Base-by-base conservation (phyloP, 2,888 invertebrate species). In the Thyatira batis region DNA sequence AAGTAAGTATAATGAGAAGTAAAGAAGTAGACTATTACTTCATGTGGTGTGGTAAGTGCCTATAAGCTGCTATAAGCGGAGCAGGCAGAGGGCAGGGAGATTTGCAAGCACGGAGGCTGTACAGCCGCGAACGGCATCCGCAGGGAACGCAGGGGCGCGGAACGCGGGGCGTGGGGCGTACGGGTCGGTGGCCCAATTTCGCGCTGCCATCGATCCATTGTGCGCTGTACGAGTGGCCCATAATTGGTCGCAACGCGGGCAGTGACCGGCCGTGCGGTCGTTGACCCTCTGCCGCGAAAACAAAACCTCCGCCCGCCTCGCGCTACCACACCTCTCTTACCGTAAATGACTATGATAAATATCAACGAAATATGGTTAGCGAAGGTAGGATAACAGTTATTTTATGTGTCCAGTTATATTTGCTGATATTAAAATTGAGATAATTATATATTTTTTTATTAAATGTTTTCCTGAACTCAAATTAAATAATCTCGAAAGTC, bases 151-250 rank as follows among this genome's bases (percentile, higher is more conserved):
- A 65, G 58, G 60, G 69, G 56, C 70, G 69, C 67, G 73, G 66
- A 62, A 64, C 49, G 71, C 65, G 73, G 68, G 73, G 69, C 74
- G 73, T 71, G 74, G 67, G 72, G 62, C 74, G 77, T 71, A 75
- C 70, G 78, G 78, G 75, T 84, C 84, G 82, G 82, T 89, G 91
- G 82, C 92, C 91, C 85, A 89, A 91, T 90, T 92, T 87, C 75
- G 85, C 81, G 82, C 79, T 84, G 88, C 90, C 91, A 92, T 92
- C 92, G 92, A 92, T 92, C 92, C 91, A 92, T 92, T 92, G 92
- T 92, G 85, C 87, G 89, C 82, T 89, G 89, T 89, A 84, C 91
- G 90, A 92, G 90, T 92, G 91, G 90, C 91, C 90, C 92, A 91
- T 92, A 91, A 92, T 92, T 92, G 91, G 91, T 88, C 87, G 86